phyloP scores from a whole-genome alignment of 2,888 invertebrate genomes.

The Drosophila austrosaltans region DNA sequence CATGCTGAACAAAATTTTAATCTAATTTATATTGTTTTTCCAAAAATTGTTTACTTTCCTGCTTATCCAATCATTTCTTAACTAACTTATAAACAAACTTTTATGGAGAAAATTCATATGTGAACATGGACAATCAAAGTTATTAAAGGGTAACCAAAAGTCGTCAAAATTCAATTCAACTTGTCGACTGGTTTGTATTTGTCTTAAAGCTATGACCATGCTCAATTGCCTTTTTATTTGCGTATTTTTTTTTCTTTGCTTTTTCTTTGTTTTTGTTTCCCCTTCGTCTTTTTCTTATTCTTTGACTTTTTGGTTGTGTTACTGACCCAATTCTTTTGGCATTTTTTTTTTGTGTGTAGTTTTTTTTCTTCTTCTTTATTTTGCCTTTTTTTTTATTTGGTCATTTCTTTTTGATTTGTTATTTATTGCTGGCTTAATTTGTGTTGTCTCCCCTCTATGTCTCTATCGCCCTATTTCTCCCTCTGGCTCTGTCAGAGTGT shows the following conservation, averaged over 20 bases:
- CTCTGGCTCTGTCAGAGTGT: background rate
- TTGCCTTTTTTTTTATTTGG: constrained; percentile 48
- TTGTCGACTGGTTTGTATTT: constrained; percentile 33
- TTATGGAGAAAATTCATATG: background rate
- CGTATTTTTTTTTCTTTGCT: constrained; percentile 29
- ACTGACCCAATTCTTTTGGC: constrained; percentile 73
- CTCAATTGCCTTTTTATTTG: constrained; percentile 68
- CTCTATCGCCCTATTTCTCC: background rate
- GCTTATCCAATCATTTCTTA: no score
- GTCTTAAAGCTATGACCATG: constrained; percentile 68
- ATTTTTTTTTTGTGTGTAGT: constrained; percentile 37
- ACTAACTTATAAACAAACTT: no score
- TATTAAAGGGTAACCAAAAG: background rate
- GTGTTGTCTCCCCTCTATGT: constrained; percentile 46
- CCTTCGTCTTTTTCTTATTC: constrained; percentile 24
- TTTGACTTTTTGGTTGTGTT: constrained; percentile 65
- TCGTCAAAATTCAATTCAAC: background rate
- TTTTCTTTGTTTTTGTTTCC: constrained; percentile 24
- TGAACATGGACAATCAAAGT: background rate
- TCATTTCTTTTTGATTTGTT: constrained; percentile 77
- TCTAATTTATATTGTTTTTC: no score
- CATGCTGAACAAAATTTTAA: no score
- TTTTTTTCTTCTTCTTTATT: constrained; percentile 42
- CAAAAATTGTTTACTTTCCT: no score
- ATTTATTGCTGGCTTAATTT: constrained; percentile 75